Conservation (phyloP, 2,888 invertebrate species). For the Drosophila gaucha region DNA sequence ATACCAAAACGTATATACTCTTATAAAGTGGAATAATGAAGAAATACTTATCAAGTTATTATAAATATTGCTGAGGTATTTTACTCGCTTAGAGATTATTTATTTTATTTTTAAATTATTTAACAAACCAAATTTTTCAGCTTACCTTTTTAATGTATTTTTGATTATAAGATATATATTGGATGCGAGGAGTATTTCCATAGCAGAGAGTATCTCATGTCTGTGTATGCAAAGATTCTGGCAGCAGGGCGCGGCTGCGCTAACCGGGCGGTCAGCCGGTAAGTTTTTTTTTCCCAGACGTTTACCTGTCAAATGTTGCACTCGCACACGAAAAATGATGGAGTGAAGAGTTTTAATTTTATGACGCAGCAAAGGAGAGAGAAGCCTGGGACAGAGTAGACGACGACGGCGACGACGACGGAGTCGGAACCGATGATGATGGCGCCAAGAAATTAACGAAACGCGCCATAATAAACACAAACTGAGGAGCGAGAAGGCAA, state of each 20-base stretch:
- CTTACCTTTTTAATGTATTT: neutral
- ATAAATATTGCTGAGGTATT: no score
- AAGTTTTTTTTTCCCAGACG: conserved; percentile 63
- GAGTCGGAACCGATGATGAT: conserved; percentile 50
- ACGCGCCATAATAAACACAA: conserved; percentile 78
- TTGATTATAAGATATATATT: neutral
- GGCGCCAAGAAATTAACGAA: conserved; percentile 81
- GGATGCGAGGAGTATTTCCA: neutral
- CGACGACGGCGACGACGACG: conserved; percentile 15
- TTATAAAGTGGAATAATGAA: no score
- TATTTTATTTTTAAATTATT: neutral
- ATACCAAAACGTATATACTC: no score
- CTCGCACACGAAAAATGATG: conserved; percentile 82
- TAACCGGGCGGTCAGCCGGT: conserved; percentile 54
- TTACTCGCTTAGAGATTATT: no score
- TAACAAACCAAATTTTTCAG: neutral
- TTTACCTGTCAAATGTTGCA: conserved; percentile 82
- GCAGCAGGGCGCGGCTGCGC: conserved; percentile 58
- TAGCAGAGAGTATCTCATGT: conserved; percentile 32
- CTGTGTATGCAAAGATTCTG: conserved; percentile 30
- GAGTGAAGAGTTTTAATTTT: conserved; percentile 83
- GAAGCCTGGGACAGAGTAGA: conserved; percentile 28
- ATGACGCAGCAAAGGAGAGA: conserved; percentile 79
- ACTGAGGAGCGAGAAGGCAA: conserved; percentile 21
- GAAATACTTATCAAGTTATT: no score